Base-by-base conservation (phyloP, 1,140 invertebrate species). In the Mactra quadrangularis region DNA sequence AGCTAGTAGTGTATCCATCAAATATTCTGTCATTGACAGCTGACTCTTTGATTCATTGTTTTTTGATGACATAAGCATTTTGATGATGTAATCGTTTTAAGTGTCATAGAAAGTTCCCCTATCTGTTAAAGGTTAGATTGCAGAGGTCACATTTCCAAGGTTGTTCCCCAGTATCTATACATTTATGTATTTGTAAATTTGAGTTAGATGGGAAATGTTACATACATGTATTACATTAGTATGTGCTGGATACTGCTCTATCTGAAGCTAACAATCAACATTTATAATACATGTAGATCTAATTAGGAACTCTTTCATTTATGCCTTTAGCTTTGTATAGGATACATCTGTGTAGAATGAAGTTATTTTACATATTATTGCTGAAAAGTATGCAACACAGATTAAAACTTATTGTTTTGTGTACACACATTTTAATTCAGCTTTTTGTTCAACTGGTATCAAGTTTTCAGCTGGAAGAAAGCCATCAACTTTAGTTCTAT, bases 111-210 rank as follows among this genome's bases (percentile, higher is more conserved):
- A 35, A 64, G 27, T 41, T 60, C 1, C 74, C 74, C 35, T 77
- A 62, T 41, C 47, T 55, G 41, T 50, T 60, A 35, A 77, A 77
- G 3, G 53, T 47, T 35, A 31, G 45, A 35, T 45, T 57, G 72
- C 84, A 82, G 2, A 53, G 29, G 1, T 50, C 17, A 38, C 84
- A 85, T 19, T 52, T 25, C 31, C 71, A 83, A 35, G 64, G 84
- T 35, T 52, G 57, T 35, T 64, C 74, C 17, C 79, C 72, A 22
- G 68, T 83, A 38, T 72, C 71, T 31, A 35, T 33, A 38, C 70
- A 35, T 60, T 59, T 70, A 71, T 77, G 74, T 0, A 77, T 33
- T 15, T 13, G 27, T 19, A 75, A 35, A 57, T 59, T 31, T 9
- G 33, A 35, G 1, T 45, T 27, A 19, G 53, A 75, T 17, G 55